Evolutionary conservation across 2,797 vertebrate species (phyloP), one percentile per base, ranked within the genome.

Genomic region (Siniperca undulata): DNA sequence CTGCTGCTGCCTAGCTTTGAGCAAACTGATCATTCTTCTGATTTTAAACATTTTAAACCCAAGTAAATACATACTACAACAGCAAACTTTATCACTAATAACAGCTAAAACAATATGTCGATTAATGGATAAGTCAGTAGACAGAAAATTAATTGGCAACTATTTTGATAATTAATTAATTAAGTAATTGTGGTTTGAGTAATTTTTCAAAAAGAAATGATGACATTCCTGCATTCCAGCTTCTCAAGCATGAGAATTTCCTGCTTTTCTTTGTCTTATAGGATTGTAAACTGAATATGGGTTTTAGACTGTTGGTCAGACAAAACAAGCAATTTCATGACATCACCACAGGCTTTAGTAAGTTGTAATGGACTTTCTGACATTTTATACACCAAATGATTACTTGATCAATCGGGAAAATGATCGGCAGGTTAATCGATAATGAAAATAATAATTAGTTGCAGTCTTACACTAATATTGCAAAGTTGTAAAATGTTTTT

Each of bases 1-100:
- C 77, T 85, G 77, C 75, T 77, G 22, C 2, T 16, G 4, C 17
- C 2, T 24, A 9, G 30, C 64, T 62, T 22, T 38, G 19, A 74
- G 48, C 2, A 81, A 68, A 76, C 16, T 50, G 17, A 3, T 42
- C 7, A 59, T 69, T 3, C 27, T 77, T 81, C n/a, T 48, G 2
- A 3, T 24, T 36, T 14, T 46, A 38, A 50, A 68, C 13, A 65
- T 53, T 73, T 61, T n/a, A 24, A 66, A 42, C 14, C 8, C 0
- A 56, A 65, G 46, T 70, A 22, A 65, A 72, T 17, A 1, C 17
- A 34, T 40, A 46, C 5, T 44, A 38, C 30, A 48, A 36, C 9
- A 24, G 10, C 14, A 59, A 70, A 12, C 10, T 1, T 22, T 55
- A 5, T 48, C 27, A 40, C 13, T 13, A 30, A 50, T 52, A 13